Conservation (phyloP, 1,140 invertebrate species). For the Polyergus mexicanus region DNA sequence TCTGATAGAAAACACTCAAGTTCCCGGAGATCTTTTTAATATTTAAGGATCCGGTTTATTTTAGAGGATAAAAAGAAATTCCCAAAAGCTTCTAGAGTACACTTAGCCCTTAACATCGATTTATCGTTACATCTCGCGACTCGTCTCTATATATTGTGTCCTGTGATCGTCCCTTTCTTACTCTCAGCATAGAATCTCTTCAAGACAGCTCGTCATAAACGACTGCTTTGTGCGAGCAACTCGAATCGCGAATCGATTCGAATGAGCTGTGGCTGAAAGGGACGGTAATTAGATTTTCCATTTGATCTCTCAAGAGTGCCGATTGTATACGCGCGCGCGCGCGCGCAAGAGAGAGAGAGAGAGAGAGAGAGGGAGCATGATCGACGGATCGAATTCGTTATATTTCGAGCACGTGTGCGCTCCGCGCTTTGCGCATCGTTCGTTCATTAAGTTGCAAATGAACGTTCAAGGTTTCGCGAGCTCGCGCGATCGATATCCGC, state of each 20-base stretch:
- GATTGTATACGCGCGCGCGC: slow-evolving; percentile 33
- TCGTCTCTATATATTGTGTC: background rate
- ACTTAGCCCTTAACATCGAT: background rate
- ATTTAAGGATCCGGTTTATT: too few relatives aligned
- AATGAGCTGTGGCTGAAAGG: slow-evolving; percentile 23
- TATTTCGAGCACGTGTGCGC: slow-evolving; percentile 19
- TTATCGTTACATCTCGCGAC: background rate
- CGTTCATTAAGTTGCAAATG: slow-evolving; percentile 61
- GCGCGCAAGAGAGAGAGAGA: background rate
- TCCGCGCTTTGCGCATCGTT: slow-evolving; percentile 27
- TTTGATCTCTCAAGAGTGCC: slow-evolving; percentile 47
- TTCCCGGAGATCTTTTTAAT: too few relatives aligned
- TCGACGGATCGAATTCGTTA: slow-evolving; percentile 50
- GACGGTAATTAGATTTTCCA: slow-evolving; percentile 49
- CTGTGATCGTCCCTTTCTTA: background rate
- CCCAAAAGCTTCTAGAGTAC: too few relatives aligned
- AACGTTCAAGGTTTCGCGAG: slow-evolving; percentile 69
- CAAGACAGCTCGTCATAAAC: background rate
- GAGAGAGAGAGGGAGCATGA: slow-evolving; percentile 14
- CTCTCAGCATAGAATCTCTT: background rate
- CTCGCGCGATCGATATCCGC: slow-evolving; percentile 60
- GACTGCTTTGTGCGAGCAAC: slow-evolving; percentile 32
- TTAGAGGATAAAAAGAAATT: too few relatives aligned
- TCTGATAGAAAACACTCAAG: too few relatives aligned
- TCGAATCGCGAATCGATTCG: slow-evolving; percentile 57